phyloP scores from a whole-genome alignment of 1,140 invertebrate species.

The Drosophila arizonae region DNA sequence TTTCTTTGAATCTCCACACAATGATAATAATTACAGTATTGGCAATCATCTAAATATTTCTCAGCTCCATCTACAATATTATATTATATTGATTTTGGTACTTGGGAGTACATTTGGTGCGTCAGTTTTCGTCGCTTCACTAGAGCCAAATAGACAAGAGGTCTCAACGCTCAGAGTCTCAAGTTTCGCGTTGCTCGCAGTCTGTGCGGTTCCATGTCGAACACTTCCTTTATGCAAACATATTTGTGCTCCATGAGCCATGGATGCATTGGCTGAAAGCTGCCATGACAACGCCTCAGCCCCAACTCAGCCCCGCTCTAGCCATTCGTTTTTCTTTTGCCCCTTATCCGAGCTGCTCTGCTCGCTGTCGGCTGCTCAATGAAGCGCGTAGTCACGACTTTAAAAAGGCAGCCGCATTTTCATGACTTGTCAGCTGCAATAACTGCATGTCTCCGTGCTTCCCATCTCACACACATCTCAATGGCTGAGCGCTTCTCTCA shows the following conservation, averaged over 20 bases:
- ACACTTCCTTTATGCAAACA: conserved; percentile 33
- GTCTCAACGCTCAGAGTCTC: background rate
- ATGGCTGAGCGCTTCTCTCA: conserved; percentile 23
- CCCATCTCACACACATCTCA: conserved; percentile 2
- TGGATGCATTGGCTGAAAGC: conserved; percentile 31
- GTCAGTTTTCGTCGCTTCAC: background rate
- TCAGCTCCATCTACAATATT: too few relatives aligned
- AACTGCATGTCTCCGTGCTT: conserved; percentile 14
- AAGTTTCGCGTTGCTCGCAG: background rate
- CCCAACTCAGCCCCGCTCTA: conserved; percentile 1
- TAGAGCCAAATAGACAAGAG: conserved; percentile 16
- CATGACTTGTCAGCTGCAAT: conserved; percentile 48
- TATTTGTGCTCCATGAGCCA: conserved; percentile 31
- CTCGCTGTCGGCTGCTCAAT: conserved; percentile 60
- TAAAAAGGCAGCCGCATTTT: conserved; percentile 40
- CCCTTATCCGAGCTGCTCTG: conserved; percentile 9
- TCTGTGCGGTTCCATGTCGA: conserved; percentile 17
- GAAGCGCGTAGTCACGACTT: conserved; percentile 63
- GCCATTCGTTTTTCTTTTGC: background rate
- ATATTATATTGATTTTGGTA: background rate
- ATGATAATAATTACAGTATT: too few relatives aligned
- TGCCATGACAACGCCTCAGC: conserved; percentile 31
- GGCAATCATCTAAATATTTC: background rate
- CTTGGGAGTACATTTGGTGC: too few relatives aligned
- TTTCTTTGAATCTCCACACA: too few relatives aligned